Evolutionary conservation across 2,113 vertebrate genomes (phyloP), one percentile per base, ranked within the genome.

Genomic region (Speoplatyrhinus poulsoni): DNA sequence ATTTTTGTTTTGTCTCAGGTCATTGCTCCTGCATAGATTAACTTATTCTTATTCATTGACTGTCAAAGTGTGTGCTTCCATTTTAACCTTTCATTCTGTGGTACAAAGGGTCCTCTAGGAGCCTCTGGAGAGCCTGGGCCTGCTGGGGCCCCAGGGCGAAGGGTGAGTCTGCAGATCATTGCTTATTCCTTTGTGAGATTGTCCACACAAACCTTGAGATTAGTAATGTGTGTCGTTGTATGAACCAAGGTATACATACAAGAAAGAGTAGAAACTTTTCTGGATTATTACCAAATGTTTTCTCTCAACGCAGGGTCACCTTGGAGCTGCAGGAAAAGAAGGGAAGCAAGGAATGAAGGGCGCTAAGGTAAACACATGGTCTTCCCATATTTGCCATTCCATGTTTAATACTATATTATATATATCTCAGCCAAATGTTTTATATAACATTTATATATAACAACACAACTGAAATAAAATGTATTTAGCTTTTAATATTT

Each of bases 341-440:
- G 96, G 96, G 48, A 94, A 89, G 67, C 92, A 95, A 80, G 96
- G 96, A 1, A 92, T 91, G 78, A 96, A 96, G 62, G 96, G 96
- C 48, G 70, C 80, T 60, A 98, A 96, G 93, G 96, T 97, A 82
- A 85, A 85, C n/a, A 62, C 17, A 26, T 5, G 47, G 50, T 6
- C 48, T 7, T 1, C 54, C 46, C 16, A 12, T 7, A 60, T 5
- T 36, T 57, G 26, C 26, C 26, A 26, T 26, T 3, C 26, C 26
- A 26, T 2, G 26, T 26, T 26, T 26, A 3, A 26, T 26, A 26
- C 26, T 26, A 26, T 26, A 26, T 1, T 26, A 26, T 26, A 26
- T 26, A 26, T 26, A 26, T 26, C 26, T 1, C 8, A 10, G 26
- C 26, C 3, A 50, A 32, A 12, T 33, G 55, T 56, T 26, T 26